Base-by-base conservation (phyloP, 1,140 invertebrate species). In the Tigriopus japonicus region DNA sequence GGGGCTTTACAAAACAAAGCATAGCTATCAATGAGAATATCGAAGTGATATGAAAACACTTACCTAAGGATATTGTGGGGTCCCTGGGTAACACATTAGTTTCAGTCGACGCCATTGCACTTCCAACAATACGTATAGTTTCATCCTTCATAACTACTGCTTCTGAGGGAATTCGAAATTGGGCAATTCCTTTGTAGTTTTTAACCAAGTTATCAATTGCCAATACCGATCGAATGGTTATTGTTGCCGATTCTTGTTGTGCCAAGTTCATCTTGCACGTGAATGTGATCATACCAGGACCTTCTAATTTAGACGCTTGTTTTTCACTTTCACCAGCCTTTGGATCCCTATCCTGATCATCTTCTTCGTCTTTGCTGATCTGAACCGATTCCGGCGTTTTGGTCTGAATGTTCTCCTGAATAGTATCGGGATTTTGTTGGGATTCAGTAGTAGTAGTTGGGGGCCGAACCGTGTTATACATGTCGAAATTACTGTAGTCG, bases 221-320 rank as follows among this genome's bases (percentile, higher is more conserved):
- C 10, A 58, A 10, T 5, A 35, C 15, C 15, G 28, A 40, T 41
- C 40, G 15, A 15, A 58, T 15, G 3, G 24, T 58, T 2, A 58
- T 23, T 14, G 55, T 28, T 15, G 55, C 55, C 2, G 42, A 23
- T 54, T 54, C 52, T 7, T 54, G 21, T 28, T 23, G 19, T 6
- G 52, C 52, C 21, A 54, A 23, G 13, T 54, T 54, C n/a, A 54
- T 54, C n/a, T 54, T 54, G 24, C 52, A 54, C 5, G 35, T 54
- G 35, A 54, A 54, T 3, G 52, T 6, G 17, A 54, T 28, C 24
- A 23, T 21, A 6, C 52, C 52, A 6, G 52, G 52, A 6, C 52
- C 52, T 54, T 28, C 17, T 54, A 35, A 35, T 35, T 35, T 35
- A 5, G 28, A 35, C 28, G 9, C 9, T 35, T 3, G 28, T 9